Base-by-base conservation (phyloP, 2,797 vertebrate genomes). In the Oryzias dopingdopingensis region DNA sequence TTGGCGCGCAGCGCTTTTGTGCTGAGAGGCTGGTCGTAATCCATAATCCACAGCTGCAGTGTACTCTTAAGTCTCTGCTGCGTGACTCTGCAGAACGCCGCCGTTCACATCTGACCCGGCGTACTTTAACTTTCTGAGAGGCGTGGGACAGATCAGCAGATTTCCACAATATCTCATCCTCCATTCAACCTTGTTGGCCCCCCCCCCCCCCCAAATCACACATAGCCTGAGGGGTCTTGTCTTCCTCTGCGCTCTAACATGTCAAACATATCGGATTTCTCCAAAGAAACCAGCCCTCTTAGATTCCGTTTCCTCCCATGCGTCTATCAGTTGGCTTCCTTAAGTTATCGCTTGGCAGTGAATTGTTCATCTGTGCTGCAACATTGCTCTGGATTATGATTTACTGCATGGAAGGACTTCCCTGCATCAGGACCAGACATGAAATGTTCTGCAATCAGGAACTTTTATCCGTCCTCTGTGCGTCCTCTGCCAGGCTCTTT, bases 311-410 rank as follows among this genome's bases (percentile, higher is more conserved):
- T 15, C 42, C 40, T 8, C 8, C 10, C 45, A 4, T 1, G 32
- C 40, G 14, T 56, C 40, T 6, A 1, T 51, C 14, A 0, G 0
- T 37, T 0, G 1, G 26, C 62, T 68, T 16, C 4, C 0, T 5
- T 64, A 76, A 75, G 49, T 79, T 79, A 83, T 72, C 67, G 64
- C 73, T 64, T 49, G 50, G 61, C 59, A 72, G 65, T 74, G 72
- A 72, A 72, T 62, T 75, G 62, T 42, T 40, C 18, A n/a, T 67
- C 63, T n/a, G 49, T 49, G n/a, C 65, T 65, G 66, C 53, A 52
- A 68, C 48, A 52, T 59, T 22, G 57, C 52, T 70, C 68, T 49
- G 59, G 74, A 79, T 86, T 77, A 74, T 66, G 67, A 79, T 75
- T 80, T 66, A 84, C 65, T 69, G 73, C 63, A 74, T 41, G 41